Conservation (phyloP, 2,888 invertebrate genomes). For the Andrena chrysosceles region DNA sequence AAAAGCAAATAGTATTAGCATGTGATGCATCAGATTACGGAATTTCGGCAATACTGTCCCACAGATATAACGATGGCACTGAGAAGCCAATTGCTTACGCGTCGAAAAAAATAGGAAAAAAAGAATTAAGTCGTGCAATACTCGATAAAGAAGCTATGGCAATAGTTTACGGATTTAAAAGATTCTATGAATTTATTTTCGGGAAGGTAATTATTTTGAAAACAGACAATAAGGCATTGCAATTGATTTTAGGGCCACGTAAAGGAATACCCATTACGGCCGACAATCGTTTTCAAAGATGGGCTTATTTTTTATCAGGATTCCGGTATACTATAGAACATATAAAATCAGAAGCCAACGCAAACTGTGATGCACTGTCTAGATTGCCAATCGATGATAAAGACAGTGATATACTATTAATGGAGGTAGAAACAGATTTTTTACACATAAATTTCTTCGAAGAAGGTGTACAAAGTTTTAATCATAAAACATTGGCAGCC, state of each 20-base stretch:
- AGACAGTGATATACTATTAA: neutral
- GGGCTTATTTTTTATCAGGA: conserved; percentile 55
- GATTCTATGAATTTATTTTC: conserved; percentile 43
- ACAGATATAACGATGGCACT: conserved; percentile 20
- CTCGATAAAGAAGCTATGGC: conserved; percentile 59
- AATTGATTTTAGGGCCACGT: conserved; percentile 46
- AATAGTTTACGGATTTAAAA: conserved; percentile 57
- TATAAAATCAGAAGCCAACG: conserved; percentile 49
- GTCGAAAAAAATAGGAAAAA: conserved; percentile 23
- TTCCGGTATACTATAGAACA: conserved; percentile 52
- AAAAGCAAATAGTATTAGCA: conserved; percentile 29
- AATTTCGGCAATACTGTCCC: conserved; percentile 38
- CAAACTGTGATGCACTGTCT: conserved; percentile 51
- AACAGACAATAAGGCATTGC: conserved; percentile 57
- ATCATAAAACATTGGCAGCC: conserved; percentile 20
- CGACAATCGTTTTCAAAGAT: conserved; percentile 50
- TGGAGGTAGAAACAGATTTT: neutral
- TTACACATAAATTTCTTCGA: conserved; percentile 17
- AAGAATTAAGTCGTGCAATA: conserved; percentile 52
- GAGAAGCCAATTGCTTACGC: conserved; percentile 38
- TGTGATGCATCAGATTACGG: conserved; percentile 40
- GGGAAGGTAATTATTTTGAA: conserved; percentile 49
- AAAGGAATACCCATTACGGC: conserved; percentile 45
- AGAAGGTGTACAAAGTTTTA: neutral
- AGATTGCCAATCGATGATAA: conserved; percentile 39